phyloP scores from a whole-genome alignment of 2,888 invertebrate species.

The Drosophila incognita region DNA sequence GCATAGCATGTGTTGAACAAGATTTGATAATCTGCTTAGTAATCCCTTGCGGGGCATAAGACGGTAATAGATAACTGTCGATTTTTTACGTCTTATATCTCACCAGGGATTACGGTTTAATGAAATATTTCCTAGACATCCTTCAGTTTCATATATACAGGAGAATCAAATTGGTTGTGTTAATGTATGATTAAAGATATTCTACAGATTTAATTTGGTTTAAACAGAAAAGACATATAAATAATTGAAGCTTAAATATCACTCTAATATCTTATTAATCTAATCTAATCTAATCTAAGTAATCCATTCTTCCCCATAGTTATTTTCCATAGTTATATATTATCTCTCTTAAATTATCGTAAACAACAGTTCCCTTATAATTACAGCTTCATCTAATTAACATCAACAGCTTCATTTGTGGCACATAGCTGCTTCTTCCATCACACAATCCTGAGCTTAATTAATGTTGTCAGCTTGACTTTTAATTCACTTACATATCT shows the following conservation, averaged over 20 bases:
- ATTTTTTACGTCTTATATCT: not conserved
- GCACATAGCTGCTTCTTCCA: not conserved
- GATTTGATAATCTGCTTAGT: not conserved
- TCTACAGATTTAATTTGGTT: not conserved
- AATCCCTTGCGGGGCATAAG: not conserved
- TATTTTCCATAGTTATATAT: not conserved
- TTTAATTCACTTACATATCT: constrained; percentile 76
- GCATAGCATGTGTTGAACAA: not conserved
- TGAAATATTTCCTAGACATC: not conserved
- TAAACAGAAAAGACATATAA: not conserved
- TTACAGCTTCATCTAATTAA: not conserved
- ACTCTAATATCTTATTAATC: not conserved
- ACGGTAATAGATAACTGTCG: not conserved
- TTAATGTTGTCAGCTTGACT: not conserved
- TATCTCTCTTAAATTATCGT: not conserved
- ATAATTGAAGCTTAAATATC: not conserved
- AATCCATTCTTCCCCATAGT: not conserved
- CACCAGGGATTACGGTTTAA: not conserved
- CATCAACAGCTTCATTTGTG: not conserved
- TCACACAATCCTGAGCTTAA: not conserved
- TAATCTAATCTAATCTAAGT: not conserved
- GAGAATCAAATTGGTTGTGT: too few relatives aligned
- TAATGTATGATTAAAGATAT: not conserved
- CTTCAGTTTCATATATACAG: not conserved
- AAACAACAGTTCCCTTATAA: not conserved